Conservation (phyloP, 2,797 vertebrate genomes). For the Phalloptychus januarius region DNA sequence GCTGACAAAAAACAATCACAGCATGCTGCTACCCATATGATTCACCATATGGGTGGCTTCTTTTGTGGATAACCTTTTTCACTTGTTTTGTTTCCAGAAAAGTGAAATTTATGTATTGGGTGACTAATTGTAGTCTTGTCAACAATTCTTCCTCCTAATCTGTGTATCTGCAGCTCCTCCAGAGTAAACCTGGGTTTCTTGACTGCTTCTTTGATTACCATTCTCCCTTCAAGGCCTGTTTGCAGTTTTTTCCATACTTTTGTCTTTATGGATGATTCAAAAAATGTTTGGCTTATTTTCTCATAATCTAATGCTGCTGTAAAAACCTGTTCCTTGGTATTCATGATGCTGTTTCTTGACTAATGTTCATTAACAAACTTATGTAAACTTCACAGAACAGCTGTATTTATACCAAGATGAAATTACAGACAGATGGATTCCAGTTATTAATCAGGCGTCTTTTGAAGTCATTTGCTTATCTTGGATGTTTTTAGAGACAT, state of each 20-base stretch:
- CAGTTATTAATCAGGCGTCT: neutral
- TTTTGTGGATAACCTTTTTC: neutral
- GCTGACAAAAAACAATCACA: neutral
- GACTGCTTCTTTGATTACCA: neutral
- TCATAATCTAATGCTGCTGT: neutral
- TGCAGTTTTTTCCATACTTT: neutral
- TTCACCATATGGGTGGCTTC: neutral
- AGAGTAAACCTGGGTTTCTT: neutral
- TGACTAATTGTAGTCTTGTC: neutral
- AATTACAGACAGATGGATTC: neutral
- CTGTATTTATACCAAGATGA: neutral
- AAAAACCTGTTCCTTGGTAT: neutral
- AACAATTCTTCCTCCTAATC: neutral
- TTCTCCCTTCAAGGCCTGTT: neutral
- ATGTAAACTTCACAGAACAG: neutral
- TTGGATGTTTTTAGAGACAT: neutral
- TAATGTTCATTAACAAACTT: neutral
- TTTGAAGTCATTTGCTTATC: neutral
- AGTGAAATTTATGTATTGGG: neutral
- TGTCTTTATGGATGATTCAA: neutral
- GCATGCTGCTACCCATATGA: neutral
- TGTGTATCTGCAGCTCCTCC: neutral
- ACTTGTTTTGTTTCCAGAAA: neutral
- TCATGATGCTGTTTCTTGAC: neutral
- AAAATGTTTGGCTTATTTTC: neutral